Evolutionary conservation across 2,888 invertebrate species (phyloP).

Genomic region (Cephus runcator): DNA sequence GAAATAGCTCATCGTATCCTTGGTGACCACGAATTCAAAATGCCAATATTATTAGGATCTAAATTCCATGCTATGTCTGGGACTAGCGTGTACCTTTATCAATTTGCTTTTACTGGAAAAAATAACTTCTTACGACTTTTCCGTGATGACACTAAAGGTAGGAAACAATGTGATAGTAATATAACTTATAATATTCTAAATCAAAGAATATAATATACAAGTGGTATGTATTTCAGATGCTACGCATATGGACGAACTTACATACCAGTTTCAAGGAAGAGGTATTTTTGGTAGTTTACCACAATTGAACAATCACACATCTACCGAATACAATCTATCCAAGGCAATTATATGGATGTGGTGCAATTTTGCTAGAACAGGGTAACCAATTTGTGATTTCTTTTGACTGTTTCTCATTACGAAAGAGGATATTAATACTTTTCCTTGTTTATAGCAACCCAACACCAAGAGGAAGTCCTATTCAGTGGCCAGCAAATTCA

Average conservation of each 20-base stretch:
- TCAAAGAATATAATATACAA: neutral
- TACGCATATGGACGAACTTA: slow-evolving; percentile 20
- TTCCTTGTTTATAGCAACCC: slow-evolving; percentile 11
- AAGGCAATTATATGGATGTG: slow-evolving; percentile 15
- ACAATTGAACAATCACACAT: neutral
- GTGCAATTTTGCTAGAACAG: slow-evolving; percentile 18
- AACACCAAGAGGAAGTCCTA: slow-evolving; percentile 8
- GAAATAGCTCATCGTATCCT: neutral
- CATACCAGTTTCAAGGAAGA: slow-evolving; percentile 18
- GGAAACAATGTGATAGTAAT: neutral
- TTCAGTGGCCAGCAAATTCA: slow-evolving; percentile 15
- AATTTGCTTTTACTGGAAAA: slow-evolving; percentile 13
- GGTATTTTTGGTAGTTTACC: slow-evolving; percentile 15
- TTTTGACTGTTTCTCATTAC: neutral
- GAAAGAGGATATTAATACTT: neutral
- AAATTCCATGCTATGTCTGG: slow-evolving; percentile 7
- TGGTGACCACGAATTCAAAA: slow-evolving; percentile 15
- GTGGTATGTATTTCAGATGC: slow-evolving; percentile 1
- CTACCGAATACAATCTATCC: slow-evolving; percentile 14
- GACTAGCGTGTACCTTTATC: slow-evolving; percentile 15
- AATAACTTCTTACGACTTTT: slow-evolving; percentile 14
- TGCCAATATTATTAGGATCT: slow-evolving; percentile 10
- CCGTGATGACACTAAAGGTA: neutral
- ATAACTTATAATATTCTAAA: neutral
- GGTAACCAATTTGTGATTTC: slow-evolving; percentile 4